phyloP scores from a whole-genome alignment of 1,140 invertebrate genomes.

The Sycobia sp. region DNA sequence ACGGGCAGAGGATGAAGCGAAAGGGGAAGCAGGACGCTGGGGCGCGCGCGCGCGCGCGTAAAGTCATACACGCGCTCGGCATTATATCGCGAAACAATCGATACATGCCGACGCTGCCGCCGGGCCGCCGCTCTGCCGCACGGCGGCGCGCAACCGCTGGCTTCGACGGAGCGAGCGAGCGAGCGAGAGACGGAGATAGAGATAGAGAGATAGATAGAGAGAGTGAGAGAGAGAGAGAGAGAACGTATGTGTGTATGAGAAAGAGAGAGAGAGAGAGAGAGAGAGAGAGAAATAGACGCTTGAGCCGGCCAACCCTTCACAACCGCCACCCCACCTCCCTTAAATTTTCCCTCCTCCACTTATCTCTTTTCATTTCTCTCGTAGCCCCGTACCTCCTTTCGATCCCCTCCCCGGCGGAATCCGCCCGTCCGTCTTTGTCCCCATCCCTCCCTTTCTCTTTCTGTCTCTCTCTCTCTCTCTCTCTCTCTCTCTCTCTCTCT shows the following conservation, averaged over 20 bases:
- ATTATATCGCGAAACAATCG: conserved; percentile 57
- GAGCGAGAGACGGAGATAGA: too few species aligned
- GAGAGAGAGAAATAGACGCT: too few species aligned
- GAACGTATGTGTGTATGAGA: too few species aligned
- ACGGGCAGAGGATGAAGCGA: too few species aligned
- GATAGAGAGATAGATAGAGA: too few species aligned
- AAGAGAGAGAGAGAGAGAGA: too few species aligned
- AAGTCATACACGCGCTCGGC: conserved; percentile 48
- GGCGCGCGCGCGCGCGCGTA: not conserved
- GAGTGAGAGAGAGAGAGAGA: too few species aligned
- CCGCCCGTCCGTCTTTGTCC: not conserved
- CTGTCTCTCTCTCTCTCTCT: not conserved
- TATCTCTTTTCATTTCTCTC: conserved; percentile 18
- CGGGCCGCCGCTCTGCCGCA: conserved; percentile 40
- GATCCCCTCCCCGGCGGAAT: not conserved
- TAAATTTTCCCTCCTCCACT: conserved; percentile 12
- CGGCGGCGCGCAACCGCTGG: not conserved
- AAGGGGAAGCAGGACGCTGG: too few species aligned
- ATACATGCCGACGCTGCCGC: conserved; percentile 48
- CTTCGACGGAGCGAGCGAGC: not conserved
- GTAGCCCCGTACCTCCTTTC: not conserved
- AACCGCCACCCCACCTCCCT: not conserved
- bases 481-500: not conserved
- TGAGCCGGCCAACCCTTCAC: too few species aligned
- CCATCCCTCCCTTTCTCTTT: not conserved